phyloP scores from a whole-genome alignment of 2,888 invertebrate genomes.

The Allolobophora icterica region DNA sequence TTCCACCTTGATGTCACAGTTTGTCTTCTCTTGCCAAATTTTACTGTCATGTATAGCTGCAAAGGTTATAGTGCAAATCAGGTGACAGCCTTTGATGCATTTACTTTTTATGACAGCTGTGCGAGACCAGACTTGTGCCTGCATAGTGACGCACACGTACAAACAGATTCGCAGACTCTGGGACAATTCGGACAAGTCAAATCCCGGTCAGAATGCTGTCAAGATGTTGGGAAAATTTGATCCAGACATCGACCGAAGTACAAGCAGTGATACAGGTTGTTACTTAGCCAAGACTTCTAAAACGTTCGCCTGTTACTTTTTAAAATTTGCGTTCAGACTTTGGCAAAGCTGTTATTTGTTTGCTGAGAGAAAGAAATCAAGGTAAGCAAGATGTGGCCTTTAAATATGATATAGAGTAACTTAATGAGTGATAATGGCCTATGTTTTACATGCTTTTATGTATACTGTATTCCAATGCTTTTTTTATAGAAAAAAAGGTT shows the following conservation, averaged over 20 bases:
- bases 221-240: conserved; percentile 40
- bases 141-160: conserved; percentile 60
- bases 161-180: conserved; percentile 64
- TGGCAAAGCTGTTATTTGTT: neutral
- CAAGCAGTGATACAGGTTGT: conserved; percentile 50
- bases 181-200: conserved; percentile 58
- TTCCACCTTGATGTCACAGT: neutral
- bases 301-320: neutral
- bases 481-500: no score
- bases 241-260: conserved; percentile 49
- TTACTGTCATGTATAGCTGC: neutral
- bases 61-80: no score
- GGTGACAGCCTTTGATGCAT: neutral
- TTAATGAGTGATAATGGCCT: neutral
- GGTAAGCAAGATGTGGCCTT: neutral
- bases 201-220: conserved; percentile 50
- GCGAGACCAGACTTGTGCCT: conserved; percentile 50
- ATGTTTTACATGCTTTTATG: neutral
- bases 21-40: neutral
- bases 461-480: no score
- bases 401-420: neutral
- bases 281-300: neutral
- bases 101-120: conserved; percentile 50
- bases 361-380: neutral
- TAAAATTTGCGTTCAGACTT: neutral